Percentiles rank a stretch among this genome's conserved stretches.
Conservation (phyloP, 2,888 invertebrate genomes). For the Oxycera nigricornis region DNA sequence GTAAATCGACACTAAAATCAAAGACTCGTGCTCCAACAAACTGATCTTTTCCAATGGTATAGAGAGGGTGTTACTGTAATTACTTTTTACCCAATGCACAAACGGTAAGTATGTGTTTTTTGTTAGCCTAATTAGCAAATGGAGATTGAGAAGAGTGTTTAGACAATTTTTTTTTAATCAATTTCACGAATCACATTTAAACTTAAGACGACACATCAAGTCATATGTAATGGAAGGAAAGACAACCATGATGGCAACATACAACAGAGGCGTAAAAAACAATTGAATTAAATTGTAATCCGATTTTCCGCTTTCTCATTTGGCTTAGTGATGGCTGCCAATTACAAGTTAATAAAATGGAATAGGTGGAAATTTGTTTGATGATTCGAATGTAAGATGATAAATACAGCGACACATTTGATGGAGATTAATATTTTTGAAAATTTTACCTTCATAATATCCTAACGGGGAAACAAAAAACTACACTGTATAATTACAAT, state of each 20-base stretch:
- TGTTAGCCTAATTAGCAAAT: constrained; percentile 29
- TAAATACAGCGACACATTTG: neutral
- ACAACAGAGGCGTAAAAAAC: neutral
- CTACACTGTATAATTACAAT: too few species aligned
- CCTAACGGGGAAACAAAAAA: too few species aligned
- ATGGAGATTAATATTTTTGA: too few species aligned
- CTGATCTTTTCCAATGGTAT: constrained; percentile 28
- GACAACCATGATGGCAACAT: neutral
- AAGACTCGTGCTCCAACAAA: constrained; percentile 27
- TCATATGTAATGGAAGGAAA: neutral
- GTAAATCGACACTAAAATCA: constrained; percentile 30
- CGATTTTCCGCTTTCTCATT: neutral
- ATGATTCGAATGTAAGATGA: neutral
- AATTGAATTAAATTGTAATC: constrained; percentile 21
- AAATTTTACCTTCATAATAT: too few species aligned
- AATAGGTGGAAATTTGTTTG: neutral
- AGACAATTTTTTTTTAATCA: constrained; percentile 29
- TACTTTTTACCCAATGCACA: constrained; percentile 37
- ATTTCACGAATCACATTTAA: constrained; percentile 16
- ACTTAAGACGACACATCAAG: neutral
- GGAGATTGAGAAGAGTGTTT: constrained; percentile 3
- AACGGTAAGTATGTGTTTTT: constrained; percentile 33
- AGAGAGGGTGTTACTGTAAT: constrained; percentile 39
- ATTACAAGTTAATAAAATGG: neutral
- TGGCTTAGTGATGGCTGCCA: neutral